Evolutionary conservation across 2,888 invertebrate genomes (phyloP), one percentile per base, ranked within the genome.

Genomic region (Perithous albicinctus): DNA sequence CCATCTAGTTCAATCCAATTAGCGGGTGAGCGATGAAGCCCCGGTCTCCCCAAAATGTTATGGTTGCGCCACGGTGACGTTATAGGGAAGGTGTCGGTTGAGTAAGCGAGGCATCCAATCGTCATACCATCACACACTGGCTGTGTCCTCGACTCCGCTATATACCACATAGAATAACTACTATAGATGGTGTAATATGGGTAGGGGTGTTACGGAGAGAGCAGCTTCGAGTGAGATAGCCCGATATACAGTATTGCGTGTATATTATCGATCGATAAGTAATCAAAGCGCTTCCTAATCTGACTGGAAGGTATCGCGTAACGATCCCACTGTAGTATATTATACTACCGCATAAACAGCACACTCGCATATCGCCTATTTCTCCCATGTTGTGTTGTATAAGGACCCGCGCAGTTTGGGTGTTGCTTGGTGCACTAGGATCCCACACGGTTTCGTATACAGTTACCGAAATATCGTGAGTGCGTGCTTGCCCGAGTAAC

Each of bases 271-370:
- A 82, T 82, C 82, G 78, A 78, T 79, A 76, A 72, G 75, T 72
- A 82, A 82, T 82, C 78, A 82, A 79, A 82, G 82, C 76, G 76
- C 46, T 82, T 76, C 82, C 82, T 82, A 82, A 82, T 79, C 82
- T 73, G 79, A 79, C 72, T 76, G 75, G 76, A 79, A 82, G 78
- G 79, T 79, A 82, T 82, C 72, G 72, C 79, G 76, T 82, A 79
- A 79, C 76, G 75, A 82, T 73, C 73, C 73, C 32, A 63, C 20
- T 54, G 56, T 78, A 48, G 23, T 41, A 51, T 67, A 23, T 48
- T 38, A 35, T 38, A 59, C 59, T 78, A 32, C 56, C 69, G 70
- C 59, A 82, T 75, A 78, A 75, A 75, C 70, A 48, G 56, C 20
- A 72, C 43, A 46, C 59, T 43, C 59, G 43, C 43, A 43, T 29